Conservation (phyloP, 2,888 invertebrate genomes). For the Melipona bicolor region DNA sequence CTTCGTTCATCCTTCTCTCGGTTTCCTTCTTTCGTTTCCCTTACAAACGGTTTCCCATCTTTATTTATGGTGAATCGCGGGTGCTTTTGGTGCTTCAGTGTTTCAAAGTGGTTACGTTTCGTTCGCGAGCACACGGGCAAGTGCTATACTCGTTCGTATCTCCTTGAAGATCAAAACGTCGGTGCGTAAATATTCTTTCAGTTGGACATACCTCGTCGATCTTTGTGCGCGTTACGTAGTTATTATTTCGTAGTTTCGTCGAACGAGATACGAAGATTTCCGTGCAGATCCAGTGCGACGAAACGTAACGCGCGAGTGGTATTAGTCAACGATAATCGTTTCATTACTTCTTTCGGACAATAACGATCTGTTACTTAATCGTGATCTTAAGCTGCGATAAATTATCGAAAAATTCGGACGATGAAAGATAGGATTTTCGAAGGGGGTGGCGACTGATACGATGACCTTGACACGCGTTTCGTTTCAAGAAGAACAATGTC, state of each 20-base stretch:
- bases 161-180: conserved; percentile 16
- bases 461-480: conserved; percentile 46
- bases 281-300: background rate
- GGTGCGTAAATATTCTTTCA: conserved; percentile 14
- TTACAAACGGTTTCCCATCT: background rate
- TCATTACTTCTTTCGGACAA: background rate
- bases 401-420: background rate
- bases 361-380: too few relatives aligned
- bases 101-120: conserved; percentile 59
- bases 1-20: background rate
- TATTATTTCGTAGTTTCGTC: too few relatives aligned
- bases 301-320: conserved; percentile 8
- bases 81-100: conserved; percentile 66
- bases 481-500: background rate
- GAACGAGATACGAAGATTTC: too few relatives aligned
- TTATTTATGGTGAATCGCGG: conserved; percentile 52
- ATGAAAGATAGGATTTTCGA: background rate
- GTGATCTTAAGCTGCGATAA: background rate
- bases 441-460: background rate
- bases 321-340: background rate
- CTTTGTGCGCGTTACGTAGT: conserved; percentile 1
- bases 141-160: conserved; percentile 20
- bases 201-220: background rate
- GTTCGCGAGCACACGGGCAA: conserved; percentile 13
- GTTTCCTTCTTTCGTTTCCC: background rate